Percentiles rank a stretch among this genome's conserved stretches.
phyloP scores from a whole-genome alignment of 2,113 vertebrate genomes.

The Prochilodus magdalenae region DNA sequence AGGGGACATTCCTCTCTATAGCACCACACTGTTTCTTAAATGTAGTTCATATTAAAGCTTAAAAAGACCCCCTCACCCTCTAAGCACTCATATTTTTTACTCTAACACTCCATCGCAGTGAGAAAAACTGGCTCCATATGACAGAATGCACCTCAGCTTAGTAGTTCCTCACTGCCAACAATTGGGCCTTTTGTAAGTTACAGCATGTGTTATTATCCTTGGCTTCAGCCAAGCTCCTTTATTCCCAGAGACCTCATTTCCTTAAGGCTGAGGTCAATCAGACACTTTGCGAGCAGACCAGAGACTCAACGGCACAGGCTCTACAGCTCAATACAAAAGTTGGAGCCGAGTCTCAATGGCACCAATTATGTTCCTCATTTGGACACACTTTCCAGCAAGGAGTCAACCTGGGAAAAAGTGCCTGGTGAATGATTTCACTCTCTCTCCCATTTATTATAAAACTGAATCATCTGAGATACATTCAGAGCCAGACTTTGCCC shows the following conservation, averaged over 20 bases:
- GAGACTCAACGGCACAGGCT: conserved; percentile 37
- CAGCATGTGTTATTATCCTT: conserved; percentile 45
- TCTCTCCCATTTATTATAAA: no score
- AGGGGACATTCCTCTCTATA: neutral
- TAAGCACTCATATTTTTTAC: neutral
- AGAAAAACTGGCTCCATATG: neutral
- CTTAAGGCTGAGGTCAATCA: conserved; percentile 35
- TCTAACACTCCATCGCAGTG: neutral
- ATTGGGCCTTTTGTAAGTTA: conserved; percentile 43
- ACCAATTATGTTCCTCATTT: conserved; percentile 6
- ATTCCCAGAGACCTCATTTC: conserved; percentile 48
- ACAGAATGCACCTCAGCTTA: neutral
- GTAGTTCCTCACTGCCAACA: conserved; percentile 29
- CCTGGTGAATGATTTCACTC: no score
- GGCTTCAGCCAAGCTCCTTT: conserved; percentile 25
- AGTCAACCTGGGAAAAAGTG: neutral
- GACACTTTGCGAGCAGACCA: neutral
- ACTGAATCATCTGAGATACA: no score
- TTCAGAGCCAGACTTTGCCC: no score
- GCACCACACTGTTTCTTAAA: neutral
- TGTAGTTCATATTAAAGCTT: neutral
- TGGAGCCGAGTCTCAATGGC: neutral
- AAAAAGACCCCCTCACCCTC: neutral
- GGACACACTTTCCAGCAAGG: neutral
- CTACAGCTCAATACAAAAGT: conserved; percentile 34